A percentile compares a stretch with the other conserved stretches of the same genome.
Evolutionary conservation across 2,113 vertebrate species (phyloP).

Genomic region (Megaceryle maxima): DNA sequence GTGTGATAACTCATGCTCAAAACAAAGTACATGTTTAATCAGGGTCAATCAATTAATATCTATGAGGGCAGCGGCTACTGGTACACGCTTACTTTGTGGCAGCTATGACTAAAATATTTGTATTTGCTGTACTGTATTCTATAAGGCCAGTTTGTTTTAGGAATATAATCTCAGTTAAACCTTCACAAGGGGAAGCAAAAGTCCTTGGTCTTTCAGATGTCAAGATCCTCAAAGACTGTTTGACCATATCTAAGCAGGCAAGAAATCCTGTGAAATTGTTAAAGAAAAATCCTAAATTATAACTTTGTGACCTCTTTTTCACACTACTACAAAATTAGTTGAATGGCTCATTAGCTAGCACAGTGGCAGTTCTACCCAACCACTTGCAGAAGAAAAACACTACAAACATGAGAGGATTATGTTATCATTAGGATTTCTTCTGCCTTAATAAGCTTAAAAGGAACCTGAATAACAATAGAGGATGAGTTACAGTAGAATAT

Average conservation of each 20-base stretch:
- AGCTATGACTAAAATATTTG: not conserved
- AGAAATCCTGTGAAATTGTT: not conserved
- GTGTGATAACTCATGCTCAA: not conserved
- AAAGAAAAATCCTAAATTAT: not conserved
- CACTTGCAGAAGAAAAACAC: slow-evolving; percentile 4
- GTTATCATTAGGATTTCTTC: not conserved
- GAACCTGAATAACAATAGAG: not conserved
- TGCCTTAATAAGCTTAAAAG: slow-evolving; percentile 17
- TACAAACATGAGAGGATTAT: slow-evolving; percentile 13
- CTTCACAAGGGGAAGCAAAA: not conserved
- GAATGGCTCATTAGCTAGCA: not conserved
- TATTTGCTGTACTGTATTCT: not conserved
- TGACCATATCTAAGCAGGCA: not conserved
- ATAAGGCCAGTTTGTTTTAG: not conserved
- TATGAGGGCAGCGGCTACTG: not conserved
- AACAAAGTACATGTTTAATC: not conserved
- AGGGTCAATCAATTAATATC: not conserved
- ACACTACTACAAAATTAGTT: not conserved
- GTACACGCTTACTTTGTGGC: not conserved
- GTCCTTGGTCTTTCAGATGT: not conserved
- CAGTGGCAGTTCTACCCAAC: not conserved
- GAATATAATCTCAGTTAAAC: not conserved
- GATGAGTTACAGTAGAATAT: not conserved
- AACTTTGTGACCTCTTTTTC: not conserved
- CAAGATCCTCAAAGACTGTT: not conserved